Base-by-base conservation (phyloP, 2,797 vertebrate species). In the Galago senegalensis region DNA sequence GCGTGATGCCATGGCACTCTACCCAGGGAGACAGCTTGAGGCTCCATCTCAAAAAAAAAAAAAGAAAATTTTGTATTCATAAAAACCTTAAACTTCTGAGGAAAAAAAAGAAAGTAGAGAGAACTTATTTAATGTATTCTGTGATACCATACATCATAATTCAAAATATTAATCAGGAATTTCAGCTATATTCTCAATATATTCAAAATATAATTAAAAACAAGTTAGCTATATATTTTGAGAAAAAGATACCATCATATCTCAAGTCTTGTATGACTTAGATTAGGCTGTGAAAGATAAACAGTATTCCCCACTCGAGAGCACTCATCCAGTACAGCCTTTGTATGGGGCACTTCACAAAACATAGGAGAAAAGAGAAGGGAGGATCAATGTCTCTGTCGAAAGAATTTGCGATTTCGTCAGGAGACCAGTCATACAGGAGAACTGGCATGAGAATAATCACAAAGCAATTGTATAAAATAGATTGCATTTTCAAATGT, bases 231-330 rank as follows among this genome's bases (percentile, higher is more conserved):
- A 76, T 61, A 67, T 7, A 83, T 86, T 93, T 93, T 67, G 76
- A 89, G 49, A 79, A 76, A 89, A 69, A 69, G 40, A 53, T 76
- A 61, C 34, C 53, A 25, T 80, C 4, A 76, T 53, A 40, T 72
- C 37, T 92, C 40, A 65, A 40, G 27, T 70, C 6, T 75, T 65
- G 31, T 94, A 73, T 77, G 11, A 69, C 91, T 93, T 79, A 69
- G 14, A 61, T 77, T 92, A 37, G 40, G 87, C 77, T 93, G 17
- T 67, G 87, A 93, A 93, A 58, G 53, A 83, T 82, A 31, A 76
- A 58, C 0, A 75, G 4, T 23, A 58, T 83, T 90, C 82, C 37
- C 85, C 87, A 58, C 1, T 70, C 60, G 49, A 60, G 84, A 37
- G 0, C 76, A 34, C 77, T 87, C 72, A 80, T 20, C n/a, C 16